Evolutionary conservation across 2,888 invertebrate species (phyloP).

Genomic region (Diadegma fenestrale): DNA sequence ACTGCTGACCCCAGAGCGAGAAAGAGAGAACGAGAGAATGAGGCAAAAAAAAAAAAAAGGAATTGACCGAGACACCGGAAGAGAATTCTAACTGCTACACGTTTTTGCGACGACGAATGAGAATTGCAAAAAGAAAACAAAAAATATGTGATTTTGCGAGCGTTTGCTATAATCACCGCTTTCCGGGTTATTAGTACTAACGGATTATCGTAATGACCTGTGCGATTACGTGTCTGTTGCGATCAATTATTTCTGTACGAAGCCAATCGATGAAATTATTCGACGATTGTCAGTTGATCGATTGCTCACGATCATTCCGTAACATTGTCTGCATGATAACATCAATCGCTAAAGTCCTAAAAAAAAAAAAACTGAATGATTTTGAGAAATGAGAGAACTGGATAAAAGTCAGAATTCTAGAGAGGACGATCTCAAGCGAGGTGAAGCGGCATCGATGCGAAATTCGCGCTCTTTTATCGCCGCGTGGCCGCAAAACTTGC

Average conservation of each 20-base stretch:
- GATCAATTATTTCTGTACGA: background rate
- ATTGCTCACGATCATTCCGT: background rate
- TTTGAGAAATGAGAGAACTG: constrained; percentile 19
- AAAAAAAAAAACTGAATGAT: background rate
- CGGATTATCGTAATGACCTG: background rate
- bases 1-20: constrained; percentile 61
- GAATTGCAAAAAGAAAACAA: constrained; percentile 8
- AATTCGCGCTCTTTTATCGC: background rate
- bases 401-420: constrained; percentile 43
- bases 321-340: background rate
- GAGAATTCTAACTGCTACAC: constrained; percentile 6
- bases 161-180: constrained; percentile 21
- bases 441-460: background rate
- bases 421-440: constrained; percentile 29
- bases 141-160: constrained; percentile 26
- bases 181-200: background rate
- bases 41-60: background rate
- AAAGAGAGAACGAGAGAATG: background rate
- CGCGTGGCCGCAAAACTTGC: background rate
- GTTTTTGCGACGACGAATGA: constrained; percentile 13
- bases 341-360: background rate
- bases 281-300: background rate
- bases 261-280: background rate
- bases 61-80: constrained; percentile 44
- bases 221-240: constrained; percentile 8